Evolutionary conservation across 2,113 vertebrate species (phyloP).

Genomic region (Indicator indicator): DNA sequence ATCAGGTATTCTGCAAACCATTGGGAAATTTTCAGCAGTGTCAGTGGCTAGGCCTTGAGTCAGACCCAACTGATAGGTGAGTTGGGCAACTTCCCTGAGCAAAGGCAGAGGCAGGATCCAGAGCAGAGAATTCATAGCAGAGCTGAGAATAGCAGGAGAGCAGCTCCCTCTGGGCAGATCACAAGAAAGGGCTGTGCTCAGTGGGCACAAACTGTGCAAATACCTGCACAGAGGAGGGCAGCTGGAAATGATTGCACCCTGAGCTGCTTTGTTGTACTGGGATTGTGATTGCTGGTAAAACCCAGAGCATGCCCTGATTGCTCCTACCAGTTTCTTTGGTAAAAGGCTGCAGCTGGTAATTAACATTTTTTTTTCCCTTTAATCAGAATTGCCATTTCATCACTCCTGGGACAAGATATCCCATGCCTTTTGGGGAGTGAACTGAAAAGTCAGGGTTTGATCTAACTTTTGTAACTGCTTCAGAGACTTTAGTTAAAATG

Average conservation of each 20-base stretch:
- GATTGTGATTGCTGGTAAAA: neutral
- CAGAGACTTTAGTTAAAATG: neutral
- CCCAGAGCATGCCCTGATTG: neutral
- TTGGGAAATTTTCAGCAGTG: neutral
- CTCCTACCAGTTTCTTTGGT: neutral
- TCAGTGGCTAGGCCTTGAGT: neutral
- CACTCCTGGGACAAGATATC: neutral
- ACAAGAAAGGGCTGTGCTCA: neutral
- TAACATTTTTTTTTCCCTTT: neutral
- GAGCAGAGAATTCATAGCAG: neutral
- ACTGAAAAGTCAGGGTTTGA: neutral
- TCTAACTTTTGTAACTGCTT: neutral
- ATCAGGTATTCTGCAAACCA: neutral
- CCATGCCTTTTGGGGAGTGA: neutral
- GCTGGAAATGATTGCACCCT: rapidly evolving
- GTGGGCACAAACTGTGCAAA: neutral
- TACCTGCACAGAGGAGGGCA: neutral
- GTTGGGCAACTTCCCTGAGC: neutral
- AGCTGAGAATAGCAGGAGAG: neutral
- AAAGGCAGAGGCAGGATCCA: neutral
- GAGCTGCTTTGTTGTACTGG: neutral
- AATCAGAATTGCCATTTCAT: neutral
- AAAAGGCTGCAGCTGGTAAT: neutral
- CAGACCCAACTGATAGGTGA: rapidly evolving
- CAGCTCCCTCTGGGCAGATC: neutral